These are phyloP conservation scores for Lytechinus variegatus DNA, from an alignment of 35 echinoderm and acorn worm genomes.

Conservation along the genomic window DNA sequence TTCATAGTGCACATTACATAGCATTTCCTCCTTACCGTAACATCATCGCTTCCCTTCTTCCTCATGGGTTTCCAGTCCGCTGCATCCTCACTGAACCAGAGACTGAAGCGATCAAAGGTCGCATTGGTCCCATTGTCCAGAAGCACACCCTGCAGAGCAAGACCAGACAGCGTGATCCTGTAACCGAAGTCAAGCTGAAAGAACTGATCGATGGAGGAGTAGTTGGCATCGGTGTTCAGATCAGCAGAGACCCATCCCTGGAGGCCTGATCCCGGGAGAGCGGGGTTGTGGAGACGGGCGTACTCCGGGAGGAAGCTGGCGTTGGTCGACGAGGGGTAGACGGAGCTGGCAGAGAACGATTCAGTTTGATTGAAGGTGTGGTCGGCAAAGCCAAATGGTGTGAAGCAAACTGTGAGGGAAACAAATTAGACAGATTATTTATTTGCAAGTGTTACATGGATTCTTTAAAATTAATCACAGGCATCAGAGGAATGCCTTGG, in stretches of 20 bases:
- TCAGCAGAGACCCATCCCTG: conserved; percentile 77
- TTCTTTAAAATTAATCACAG: too few relatives aligned
- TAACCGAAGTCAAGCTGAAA: conserved; percentile 72
- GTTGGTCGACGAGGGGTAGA: conserved; percentile 37
- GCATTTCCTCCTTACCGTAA: conserved; percentile 27
- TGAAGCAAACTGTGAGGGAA: conserved; percentile 56
- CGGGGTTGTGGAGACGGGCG: conserved; percentile 77
- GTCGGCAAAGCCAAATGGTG: conserved; percentile 61
- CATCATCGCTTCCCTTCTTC: conserved; percentile 60
- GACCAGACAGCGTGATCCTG: conserved; percentile 63
- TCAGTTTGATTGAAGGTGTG: conserved; percentile 19
- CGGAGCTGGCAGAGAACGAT: conserved; percentile 29
- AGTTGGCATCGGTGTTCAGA: neutral
- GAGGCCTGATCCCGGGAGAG: conserved; percentile 32
- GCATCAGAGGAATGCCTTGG: too few relatives aligned
- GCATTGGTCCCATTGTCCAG: conserved; percentile 14
- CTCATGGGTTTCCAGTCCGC: conserved; percentile 68
- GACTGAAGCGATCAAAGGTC: conserved; percentile 68
- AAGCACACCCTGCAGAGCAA: conserved; percentile 78
- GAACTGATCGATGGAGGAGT: conserved; percentile 70
- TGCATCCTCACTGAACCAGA: conserved; percentile 78
- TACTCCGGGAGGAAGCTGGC: conserved; percentile 59
- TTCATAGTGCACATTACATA: too few relatives aligned
- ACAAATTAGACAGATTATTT: too few relatives aligned
- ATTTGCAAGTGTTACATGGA: too few relatives aligned